phyloP scores from a whole-genome alignment of 2,888 invertebrate species.

The Lepidochitona cinerea region DNA sequence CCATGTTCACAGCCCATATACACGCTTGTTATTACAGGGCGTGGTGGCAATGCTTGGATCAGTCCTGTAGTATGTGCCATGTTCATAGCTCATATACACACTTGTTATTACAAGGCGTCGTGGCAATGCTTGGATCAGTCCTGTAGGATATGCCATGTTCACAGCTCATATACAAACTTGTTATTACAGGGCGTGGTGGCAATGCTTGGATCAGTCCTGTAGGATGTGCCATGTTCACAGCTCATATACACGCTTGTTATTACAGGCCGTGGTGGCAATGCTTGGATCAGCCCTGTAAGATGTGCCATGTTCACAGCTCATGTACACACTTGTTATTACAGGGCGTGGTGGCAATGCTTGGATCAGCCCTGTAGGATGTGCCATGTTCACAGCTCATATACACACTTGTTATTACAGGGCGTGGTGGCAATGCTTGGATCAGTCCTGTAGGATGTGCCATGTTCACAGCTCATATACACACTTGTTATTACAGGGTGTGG shows the following conservation, averaged over 20 bases:
- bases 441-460: slow-evolving; percentile 92
- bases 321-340: no score
- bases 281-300: slow-evolving; percentile 92
- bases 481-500: no score
- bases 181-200: no score
- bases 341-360: slow-evolving; percentile 85
- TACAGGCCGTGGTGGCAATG: slow-evolving; percentile 81
- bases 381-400: slow-evolving; percentile 80
- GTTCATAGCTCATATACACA: slow-evolving; percentile 76
- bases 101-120: slow-evolving; percentile 76
- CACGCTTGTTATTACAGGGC: no score
- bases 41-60: slow-evolving; percentile 87
- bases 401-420: slow-evolving; percentile 72
- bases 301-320: slow-evolving; percentile 93
- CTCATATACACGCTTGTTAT: background rate
- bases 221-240: slow-evolving; percentile 91
- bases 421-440: slow-evolving; percentile 88
- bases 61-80: slow-evolving; percentile 92
- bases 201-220: slow-evolving; percentile 91
- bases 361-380: slow-evolving; percentile 92
- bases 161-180: slow-evolving; percentile 85
- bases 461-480: slow-evolving; percentile 89
- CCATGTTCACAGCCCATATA: slow-evolving; percentile 89
- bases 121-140: slow-evolving; percentile 90
- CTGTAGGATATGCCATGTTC: slow-evolving; percentile 91